Conservation (phyloP, 2,888 invertebrate species). For the Dicyrtoma fusca region DNA sequence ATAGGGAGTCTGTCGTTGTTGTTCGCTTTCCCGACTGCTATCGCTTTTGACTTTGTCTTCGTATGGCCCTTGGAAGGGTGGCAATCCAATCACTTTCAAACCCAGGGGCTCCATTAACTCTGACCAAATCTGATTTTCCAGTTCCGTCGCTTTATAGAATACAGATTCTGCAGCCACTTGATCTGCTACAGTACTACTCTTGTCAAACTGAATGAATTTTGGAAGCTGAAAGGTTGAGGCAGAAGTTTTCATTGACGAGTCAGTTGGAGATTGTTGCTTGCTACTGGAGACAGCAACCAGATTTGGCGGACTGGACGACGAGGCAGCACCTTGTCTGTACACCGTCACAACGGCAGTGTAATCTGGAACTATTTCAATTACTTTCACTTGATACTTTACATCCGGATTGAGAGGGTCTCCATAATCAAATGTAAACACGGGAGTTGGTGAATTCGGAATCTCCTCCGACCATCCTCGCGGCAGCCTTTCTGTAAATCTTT, state of each 20-base stretch:
- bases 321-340: slow-evolving; percentile 18
- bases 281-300: not conserved
- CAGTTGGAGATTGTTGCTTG: not conserved
- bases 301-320: not conserved
- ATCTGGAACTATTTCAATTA: slow-evolving; percentile 48
- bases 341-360: slow-evolving; percentile 44
- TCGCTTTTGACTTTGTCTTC: slow-evolving; percentile 41
- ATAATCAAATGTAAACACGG: slow-evolving; percentile 40
- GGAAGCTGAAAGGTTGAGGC: slow-evolving; percentile 44
- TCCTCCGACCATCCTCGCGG: slow-evolving; percentile 28
- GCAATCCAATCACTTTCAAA: slow-evolving; percentile 42
- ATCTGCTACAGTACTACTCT: slow-evolving; percentile 4
- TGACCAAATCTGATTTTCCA: slow-evolving; percentile 48
- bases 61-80: slow-evolving; percentile 45
- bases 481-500: slow-evolving; percentile 38
- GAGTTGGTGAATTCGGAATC: not conserved
- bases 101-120: slow-evolving; percentile 51
- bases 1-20: not conserved
- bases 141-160: slow-evolving; percentile 37
- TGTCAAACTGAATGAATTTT: slow-evolving; percentile 37
- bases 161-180: slow-evolving; percentile 13
- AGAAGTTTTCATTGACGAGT: slow-evolving; percentile 40
- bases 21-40: not conserved
- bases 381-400: slow-evolving; percentile 44
- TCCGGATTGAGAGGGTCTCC: slow-evolving; percentile 39